These are phyloP conservation scores for Phymanthus crucifer DNA, from an alignment of 92 coral and sea anemone genomes.

Conservation along the genomic window DNA sequence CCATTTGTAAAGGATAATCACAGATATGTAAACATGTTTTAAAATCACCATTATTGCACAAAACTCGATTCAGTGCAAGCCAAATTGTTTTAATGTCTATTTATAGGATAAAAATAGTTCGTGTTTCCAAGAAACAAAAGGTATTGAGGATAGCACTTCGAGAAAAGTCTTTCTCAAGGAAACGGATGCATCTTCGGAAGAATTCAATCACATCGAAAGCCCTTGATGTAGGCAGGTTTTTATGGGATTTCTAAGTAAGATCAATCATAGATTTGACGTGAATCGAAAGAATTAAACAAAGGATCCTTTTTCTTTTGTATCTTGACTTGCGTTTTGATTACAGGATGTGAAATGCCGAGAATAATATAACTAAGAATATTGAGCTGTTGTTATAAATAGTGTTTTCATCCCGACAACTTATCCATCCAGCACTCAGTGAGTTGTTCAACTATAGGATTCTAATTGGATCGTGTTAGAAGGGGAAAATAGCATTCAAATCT, in stretches of 20 bases:
- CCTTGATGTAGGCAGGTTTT: neutral
- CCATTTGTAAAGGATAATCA: conserved; percentile 6
- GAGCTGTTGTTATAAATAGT: neutral
- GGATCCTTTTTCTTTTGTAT: neutral
- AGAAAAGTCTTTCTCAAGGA: neutral
- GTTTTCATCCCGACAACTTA: too few species aligned
- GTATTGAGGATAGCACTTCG: neutral
- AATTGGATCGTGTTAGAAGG: too few species aligned
- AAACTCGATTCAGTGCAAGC: neutral
- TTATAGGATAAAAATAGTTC: neutral
- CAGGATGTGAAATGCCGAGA: neutral
- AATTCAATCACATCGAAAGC: neutral
- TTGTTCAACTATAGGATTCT: too few species aligned
- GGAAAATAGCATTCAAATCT: neutral
- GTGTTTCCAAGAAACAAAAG: neutral
- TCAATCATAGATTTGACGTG: neutral
- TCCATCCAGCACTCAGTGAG: too few species aligned
- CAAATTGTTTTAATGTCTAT: neutral
- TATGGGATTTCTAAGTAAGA: neutral
- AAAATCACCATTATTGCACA: neutral
- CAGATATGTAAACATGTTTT: conserved; percentile 10
- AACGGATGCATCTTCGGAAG: neutral
- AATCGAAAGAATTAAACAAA: neutral
- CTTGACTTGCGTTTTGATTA: neutral
- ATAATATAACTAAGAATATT: neutral